Evolutionary conservation across 2,797 vertebrate genomes (phyloP), one percentile per base, ranked within the genome.

Genomic region (Adelosebastes latens): DNA sequence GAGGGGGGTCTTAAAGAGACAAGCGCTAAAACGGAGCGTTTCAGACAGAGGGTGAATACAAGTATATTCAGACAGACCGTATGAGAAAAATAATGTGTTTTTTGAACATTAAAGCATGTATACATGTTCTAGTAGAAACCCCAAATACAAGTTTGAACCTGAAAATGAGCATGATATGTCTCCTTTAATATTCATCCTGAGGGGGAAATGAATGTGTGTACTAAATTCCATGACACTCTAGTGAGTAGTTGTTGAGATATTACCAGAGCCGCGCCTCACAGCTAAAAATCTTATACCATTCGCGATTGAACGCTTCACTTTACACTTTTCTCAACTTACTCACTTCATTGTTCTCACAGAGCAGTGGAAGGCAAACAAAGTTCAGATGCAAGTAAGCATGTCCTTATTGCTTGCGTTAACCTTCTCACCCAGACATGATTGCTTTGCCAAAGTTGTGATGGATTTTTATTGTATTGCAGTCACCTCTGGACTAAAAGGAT

Each of bases 381-480:
- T 80, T 88, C 55, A 71, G 42, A 85, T 72, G 71, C 77, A 76
- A 76, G 80, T 79, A 65, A 89, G 70, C 83, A 62, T 63, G 75
- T 64, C 73, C 73, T 72, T 80, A 85, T 86, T 83, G 42, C 75
- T 74, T 70, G 52, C 34, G 76, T 78, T 72, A 71, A 84, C 82
- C 72, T 85, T 55, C 52, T 77, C 73, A 79, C 80, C 65, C 53
- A 2, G 63, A 84, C 72, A 78, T 71, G 68, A 87, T 81, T 90
- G 77, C 78, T 82, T 79, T 87, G 68, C 71, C 72, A 74, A 74
- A 75, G 59, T 75, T 79, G 39, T 80, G 71, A 87, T 82, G 62
- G 77, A 58, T 75, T 88, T 86, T 78, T 75, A 84, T 87, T 81
- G 66, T 77, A 81, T 27, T 68, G 55, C 77, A 61, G 32, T 80